Base-by-base conservation (phyloP, 2,797 vertebrate species). In the Moxostoma hubbsi region DNA sequence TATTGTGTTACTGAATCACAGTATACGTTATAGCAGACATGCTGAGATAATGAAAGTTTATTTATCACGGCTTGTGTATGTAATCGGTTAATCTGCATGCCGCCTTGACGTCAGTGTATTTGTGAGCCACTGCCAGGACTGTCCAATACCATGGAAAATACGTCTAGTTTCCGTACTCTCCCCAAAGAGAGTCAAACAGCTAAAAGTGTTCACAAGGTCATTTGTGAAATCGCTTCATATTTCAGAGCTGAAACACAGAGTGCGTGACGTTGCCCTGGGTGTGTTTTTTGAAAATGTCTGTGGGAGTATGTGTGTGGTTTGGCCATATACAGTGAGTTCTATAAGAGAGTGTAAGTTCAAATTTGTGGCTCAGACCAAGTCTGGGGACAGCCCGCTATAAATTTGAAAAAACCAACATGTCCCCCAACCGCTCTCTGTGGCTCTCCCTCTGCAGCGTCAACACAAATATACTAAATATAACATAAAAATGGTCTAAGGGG, bases 301-400 rank as follows among this genome's bases (percentile, higher is more conserved):
- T 24, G 24, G 24, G 24, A 24, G 24, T 24, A 24, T 24, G 24
- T 24, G 24, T 24, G 24, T 24, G 24, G 82, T 80, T 84, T 86
- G 75, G 59, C 83, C 63, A 68, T 58, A 85, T 86, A 83, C 83
- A 83, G 79, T 85, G 83, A 83, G 81, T 77, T 89, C 24, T 82
- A 84, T 63, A 6, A 83, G 81, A 68, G 63, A 24, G 91, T 91
- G 91, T 84, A 87, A 78, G 83, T 4, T 68, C 75, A 88, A 74
- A 85, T 81, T 68, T 93, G 91, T 85, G 93, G 92, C 80, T 84
- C 71, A 88, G 85, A 91, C 90, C 88, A 83, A 77, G 92, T 90
- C 88, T 91, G 90, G 84, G 88, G 90, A 87, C 89, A 87, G 90
- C 90, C 89, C 90, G 89, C 88, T 89, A 92, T 91, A 93, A 93